These are phyloP conservation scores for Poecile montanus DNA, from an alignment of 2,797 vertebrate genomes.

Conservation along the genomic window DNA sequence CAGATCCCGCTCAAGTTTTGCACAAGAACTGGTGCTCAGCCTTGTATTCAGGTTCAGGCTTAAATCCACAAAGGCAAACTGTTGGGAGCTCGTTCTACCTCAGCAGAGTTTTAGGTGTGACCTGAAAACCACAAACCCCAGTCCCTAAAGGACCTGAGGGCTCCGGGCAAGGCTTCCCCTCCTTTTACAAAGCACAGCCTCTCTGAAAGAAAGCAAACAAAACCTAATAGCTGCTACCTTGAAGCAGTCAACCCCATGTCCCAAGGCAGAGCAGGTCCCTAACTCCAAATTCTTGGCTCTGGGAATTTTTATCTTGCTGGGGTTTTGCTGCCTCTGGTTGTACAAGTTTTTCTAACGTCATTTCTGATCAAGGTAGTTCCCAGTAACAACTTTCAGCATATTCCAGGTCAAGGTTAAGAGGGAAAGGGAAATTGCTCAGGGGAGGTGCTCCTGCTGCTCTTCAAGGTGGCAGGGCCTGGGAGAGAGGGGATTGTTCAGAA, in stretches of 20 bases:
- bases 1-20: background rate
- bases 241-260: background rate
- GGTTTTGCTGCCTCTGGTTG: background rate
- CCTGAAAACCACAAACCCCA: background rate
- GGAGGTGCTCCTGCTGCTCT: background rate
- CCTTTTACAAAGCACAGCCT: constrained; percentile 13
- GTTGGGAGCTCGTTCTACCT: background rate
- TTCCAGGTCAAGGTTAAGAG: constrained; percentile 54
- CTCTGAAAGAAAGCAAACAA: constrained; percentile 44
- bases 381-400: background rate
- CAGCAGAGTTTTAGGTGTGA: background rate
- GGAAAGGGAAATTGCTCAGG: constrained; percentile 9
- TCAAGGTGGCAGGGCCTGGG: background rate
- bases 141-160: background rate
- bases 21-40: background rate
- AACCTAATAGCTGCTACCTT: constrained; percentile 26
- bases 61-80: accelerated
- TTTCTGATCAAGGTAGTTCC: background rate
- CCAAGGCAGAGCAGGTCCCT: background rate
- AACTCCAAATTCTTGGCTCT: background rate
- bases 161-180: background rate
- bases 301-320: background rate
- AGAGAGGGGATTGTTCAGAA: background rate
- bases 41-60: accelerated
- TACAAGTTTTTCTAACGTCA: background rate